Conservation (phyloP, 1,140 invertebrate species). For the Melipona quadrifasciata region DNA sequence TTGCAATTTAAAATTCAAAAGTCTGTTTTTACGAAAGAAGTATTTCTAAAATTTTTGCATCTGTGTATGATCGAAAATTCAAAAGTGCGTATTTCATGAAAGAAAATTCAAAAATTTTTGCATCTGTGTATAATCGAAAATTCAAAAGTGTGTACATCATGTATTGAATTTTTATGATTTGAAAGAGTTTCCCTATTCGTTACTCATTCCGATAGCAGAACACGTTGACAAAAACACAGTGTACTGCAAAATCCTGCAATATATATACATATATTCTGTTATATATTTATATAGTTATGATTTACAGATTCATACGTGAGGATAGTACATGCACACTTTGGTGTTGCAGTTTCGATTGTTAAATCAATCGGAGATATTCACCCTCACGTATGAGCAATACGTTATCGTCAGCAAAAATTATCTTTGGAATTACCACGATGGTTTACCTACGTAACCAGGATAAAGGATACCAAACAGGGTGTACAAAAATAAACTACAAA, state of each 20-base stretch:
- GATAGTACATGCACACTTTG: neutral
- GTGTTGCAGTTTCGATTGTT: neutral
- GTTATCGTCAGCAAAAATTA: slow-evolving; percentile 37
- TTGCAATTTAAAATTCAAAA: neutral
- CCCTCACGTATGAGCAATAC: slow-evolving; percentile 29
- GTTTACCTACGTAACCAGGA: neutral
- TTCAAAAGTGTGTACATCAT: too few species aligned
- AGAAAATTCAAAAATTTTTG: too few species aligned
- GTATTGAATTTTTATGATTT: too few species aligned
- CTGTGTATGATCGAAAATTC: too few species aligned
- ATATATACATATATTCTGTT: too few species aligned
- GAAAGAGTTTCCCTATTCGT: neutral
- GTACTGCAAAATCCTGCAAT: neutral
- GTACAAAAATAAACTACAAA: slow-evolving; percentile 37
- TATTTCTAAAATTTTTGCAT: too few species aligned
- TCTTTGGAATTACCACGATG: neutral
- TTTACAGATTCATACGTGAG: neutral
- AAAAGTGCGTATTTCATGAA: too few species aligned
- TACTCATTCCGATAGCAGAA: neutral
- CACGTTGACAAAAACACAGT: neutral
- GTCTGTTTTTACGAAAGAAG: neutral
- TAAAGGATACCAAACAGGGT: slow-evolving; percentile 27
- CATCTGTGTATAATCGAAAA: too few species aligned
- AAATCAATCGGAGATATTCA: neutral
- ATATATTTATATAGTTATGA: neutral